Conservation (phyloP, 1,140 invertebrate genomes). For the Magallana angulata region DNA sequence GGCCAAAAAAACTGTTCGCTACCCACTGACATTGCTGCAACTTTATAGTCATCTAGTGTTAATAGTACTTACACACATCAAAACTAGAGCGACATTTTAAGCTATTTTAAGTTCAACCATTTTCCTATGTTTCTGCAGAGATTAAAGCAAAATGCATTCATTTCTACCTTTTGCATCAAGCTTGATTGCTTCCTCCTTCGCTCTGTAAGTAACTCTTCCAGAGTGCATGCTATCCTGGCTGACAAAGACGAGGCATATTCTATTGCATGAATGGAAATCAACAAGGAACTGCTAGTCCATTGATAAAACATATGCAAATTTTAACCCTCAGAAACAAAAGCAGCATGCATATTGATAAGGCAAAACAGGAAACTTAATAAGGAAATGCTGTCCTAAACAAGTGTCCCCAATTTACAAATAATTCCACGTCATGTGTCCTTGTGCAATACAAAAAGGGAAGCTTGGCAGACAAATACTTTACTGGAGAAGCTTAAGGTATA, state of each 20-base stretch:
- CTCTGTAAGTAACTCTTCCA: background rate
- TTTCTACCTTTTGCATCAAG: background rate
- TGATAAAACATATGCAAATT: conserved; percentile 31
- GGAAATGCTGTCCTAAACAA: conserved; percentile 9
- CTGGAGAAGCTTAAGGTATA: no score
- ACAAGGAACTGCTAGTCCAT: conserved; percentile 17
- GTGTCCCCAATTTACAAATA: background rate
- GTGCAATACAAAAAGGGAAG: no score
- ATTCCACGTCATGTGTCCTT: background rate
- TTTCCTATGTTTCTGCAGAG: no score
- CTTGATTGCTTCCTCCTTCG: background rate
- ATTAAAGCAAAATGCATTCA: background rate
- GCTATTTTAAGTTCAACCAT: no score
- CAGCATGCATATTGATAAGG: background rate
- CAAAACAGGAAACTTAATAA: conserved; percentile 8
- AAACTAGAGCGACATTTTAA: no score
- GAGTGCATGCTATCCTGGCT: background rate
- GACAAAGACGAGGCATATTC: background rate
- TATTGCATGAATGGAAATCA: background rate
- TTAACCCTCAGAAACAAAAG: background rate
- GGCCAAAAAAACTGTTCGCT: no score
- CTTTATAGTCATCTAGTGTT: no score
- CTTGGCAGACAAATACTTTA: no score
- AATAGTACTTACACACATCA: no score
- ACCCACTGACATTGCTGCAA: no score